Conservation (phyloP, 2,888 invertebrate genomes). For the Rhorus exstirpatorius region DNA sequence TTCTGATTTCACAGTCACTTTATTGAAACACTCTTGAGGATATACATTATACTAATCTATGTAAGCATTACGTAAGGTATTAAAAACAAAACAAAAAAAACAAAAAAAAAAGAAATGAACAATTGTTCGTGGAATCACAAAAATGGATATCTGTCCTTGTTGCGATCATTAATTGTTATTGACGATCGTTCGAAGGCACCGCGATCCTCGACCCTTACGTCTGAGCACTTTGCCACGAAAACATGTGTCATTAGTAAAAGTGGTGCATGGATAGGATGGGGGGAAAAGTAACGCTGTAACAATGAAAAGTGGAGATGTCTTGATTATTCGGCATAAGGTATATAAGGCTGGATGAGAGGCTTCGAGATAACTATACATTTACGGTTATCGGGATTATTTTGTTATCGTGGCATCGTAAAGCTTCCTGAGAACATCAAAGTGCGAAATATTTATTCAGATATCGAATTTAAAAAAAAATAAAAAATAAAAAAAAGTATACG, state of each 20-base stretch:
- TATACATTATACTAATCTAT: constrained; percentile 84
- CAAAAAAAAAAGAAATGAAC: constrained; percentile 75
- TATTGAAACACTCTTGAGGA: constrained; percentile 85
- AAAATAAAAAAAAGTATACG: constrained; percentile 71
- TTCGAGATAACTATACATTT: constrained; percentile 32
- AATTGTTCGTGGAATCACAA: constrained; percentile 84
- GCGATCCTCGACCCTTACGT: constrained; percentile 86
- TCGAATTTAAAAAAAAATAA: constrained; percentile 73
- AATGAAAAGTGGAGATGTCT: constrained; percentile 9
- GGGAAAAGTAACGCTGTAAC: neutral
- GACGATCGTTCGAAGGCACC: constrained; percentile 84
- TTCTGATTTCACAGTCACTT: constrained; percentile 80
- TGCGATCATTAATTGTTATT: constrained; percentile 78
- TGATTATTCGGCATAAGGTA: constrained; percentile 1
- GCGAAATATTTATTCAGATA: constrained; percentile 80
- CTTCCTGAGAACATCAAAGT: constrained; percentile 82
- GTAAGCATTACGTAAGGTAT: constrained; percentile 84
- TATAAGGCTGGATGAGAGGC: neutral
- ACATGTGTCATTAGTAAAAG: constrained; percentile 68
- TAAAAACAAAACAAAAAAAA: constrained; percentile 77
- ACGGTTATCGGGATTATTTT: constrained; percentile 48
- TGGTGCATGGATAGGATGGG: constrained; percentile 15
- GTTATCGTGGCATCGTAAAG: constrained; percentile 84
- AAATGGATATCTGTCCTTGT: constrained; percentile 81
- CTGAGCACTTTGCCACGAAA: constrained; percentile 83